These are phyloP conservation scores for Cataglyphis altisquamis DNA, from an alignment of 2,888 invertebrate species.

Conservation along the genomic window DNA sequence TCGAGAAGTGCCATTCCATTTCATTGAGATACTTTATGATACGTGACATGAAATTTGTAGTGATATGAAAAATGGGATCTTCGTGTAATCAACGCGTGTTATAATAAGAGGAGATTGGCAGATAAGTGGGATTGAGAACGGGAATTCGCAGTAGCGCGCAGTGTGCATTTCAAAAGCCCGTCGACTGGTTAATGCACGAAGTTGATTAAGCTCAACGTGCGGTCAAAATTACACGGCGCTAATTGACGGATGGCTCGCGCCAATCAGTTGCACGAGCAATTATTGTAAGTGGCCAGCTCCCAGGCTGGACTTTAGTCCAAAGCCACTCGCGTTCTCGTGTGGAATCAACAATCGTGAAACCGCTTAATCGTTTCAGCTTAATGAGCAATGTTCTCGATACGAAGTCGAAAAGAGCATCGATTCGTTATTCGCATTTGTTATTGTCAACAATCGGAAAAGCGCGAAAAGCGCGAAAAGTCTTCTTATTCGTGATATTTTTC, in stretches of 20 bases:
- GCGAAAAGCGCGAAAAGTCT: constrained; percentile 2
- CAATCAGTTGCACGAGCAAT: constrained; percentile 75
- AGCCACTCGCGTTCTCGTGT: constrained; percentile 54
- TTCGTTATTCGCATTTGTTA: constrained; percentile 26
- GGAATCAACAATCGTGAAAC: constrained; percentile 56
- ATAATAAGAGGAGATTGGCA: constrained; percentile 32
- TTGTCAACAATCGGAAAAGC: constrained; percentile 3
- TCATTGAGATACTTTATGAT: neutral
- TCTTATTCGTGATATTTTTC: neutral
- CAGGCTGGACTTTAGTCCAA: constrained; percentile 57
- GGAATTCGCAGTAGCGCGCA: constrained; percentile 64
- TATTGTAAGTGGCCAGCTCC: constrained; percentile 72
- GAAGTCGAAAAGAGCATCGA: constrained; percentile 54
- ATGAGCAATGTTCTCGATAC: constrained; percentile 56
- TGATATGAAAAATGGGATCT: constrained; percentile 25
- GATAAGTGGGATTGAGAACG: constrained; percentile 31
- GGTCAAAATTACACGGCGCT: constrained; percentile 72
- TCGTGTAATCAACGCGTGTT: constrained; percentile 27
- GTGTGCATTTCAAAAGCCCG: constrained; percentile 57
- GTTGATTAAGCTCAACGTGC: constrained; percentile 75
- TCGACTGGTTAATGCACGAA: constrained; percentile 65
- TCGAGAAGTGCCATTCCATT: neutral
- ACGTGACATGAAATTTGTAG: constrained; percentile 15
- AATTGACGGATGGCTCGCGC: constrained; percentile 74
- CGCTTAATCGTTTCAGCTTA: constrained; percentile 60